These are phyloP conservation scores for Drosophila austrosaltans DNA, from an alignment of 2,888 invertebrate species.

Conservation along the genomic window DNA sequence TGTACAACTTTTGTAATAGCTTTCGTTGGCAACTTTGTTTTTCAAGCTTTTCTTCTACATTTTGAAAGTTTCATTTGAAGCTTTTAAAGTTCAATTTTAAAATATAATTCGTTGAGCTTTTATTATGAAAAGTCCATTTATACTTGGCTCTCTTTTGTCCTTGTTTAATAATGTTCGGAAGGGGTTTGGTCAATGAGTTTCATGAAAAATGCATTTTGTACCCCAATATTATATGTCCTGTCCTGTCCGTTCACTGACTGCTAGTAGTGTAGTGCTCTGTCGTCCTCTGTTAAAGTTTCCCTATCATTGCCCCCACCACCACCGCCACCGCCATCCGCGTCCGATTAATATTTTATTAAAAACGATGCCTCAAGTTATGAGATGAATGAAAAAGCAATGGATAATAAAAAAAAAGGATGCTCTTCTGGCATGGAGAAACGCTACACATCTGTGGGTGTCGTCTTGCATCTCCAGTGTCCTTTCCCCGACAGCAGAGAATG, in stretches of 20 bases:
- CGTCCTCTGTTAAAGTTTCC: background rate
- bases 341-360: slow-evolving; percentile 58
- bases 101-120: no score
- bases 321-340: slow-evolving; percentile 15
- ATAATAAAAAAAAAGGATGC: slow-evolving; percentile 8
- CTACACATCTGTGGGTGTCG: slow-evolving; percentile 34
- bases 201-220: slow-evolving; percentile 17
- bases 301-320: background rate
- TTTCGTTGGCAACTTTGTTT: background rate
- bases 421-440: background rate
- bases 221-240: background rate
- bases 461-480: background rate
- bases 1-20: background rate
- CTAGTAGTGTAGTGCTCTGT: background rate
- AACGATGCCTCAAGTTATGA: slow-evolving; percentile 47
- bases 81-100: no score
- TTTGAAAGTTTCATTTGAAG: no score
- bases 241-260: background rate
- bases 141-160: background rate
- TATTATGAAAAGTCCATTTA: no score
- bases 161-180: background rate
- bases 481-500: no score
- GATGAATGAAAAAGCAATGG: slow-evolving; percentile 10
- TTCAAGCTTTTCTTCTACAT: background rate
- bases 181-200: background rate